Percentiles rank a stretch among this genome's conserved stretches.
Conservation (phyloP, 2,797 vertebrate species). For the Spheniscus humboldti region DNA sequence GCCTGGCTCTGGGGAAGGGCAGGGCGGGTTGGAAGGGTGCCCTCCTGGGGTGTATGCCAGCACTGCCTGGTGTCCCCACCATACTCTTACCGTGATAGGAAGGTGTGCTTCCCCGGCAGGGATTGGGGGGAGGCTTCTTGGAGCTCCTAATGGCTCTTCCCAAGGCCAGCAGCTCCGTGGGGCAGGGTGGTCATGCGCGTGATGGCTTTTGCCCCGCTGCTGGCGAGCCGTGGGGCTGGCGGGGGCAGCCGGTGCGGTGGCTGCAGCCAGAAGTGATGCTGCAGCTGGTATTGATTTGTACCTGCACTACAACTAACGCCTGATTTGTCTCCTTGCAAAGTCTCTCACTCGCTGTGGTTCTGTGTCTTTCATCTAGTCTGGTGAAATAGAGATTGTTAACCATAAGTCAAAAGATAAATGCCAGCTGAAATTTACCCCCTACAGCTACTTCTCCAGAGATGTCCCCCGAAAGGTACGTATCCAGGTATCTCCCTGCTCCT, state of each 20-base stretch:
- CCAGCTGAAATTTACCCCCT: slow-evolving; percentile 96
- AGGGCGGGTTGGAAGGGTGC: neutral
- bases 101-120: neutral
- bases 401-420: slow-evolving; percentile 95
- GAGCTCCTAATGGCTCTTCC: neutral
- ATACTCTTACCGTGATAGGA: accelerated
- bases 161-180: neutral
- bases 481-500: neutral
- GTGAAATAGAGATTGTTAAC: slow-evolving; percentile 97
- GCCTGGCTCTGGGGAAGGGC: neutral
- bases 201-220: neutral
- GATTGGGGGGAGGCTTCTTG: neutral
- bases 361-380: slow-evolving; percentile 80
- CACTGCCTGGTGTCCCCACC: neutral
- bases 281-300: neutral
- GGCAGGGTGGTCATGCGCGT: accelerated
- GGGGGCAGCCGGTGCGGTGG: neutral
- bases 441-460: slow-evolving; percentile 99
- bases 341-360: slow-evolving; percentile 12
- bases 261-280: neutral
- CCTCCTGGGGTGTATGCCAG: neutral
- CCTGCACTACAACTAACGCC: neutral
- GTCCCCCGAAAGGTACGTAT: slow-evolving; percentile 89
- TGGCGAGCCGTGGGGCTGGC: neutral
- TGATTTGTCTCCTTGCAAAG: slow-evolving; percentile 13